These are phyloP conservation scores for Triops longicaudatus DNA, from an alignment of 1,140 invertebrate genomes.

Conservation along the genomic window DNA sequence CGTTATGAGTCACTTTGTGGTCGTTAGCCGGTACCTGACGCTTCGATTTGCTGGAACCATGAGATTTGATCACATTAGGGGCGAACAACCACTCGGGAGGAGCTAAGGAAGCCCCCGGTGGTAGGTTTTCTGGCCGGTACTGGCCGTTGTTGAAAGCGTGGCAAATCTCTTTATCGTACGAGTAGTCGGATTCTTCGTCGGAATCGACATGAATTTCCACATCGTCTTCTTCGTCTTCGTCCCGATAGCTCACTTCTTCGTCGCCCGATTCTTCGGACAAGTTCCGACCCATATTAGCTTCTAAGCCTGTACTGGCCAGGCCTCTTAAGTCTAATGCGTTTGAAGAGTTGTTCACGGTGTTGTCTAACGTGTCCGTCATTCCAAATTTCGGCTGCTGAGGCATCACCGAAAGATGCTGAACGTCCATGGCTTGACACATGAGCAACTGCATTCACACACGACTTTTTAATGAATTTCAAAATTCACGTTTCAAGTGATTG, in stretches of 20 bases:
- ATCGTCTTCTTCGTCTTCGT: conserved; percentile 24
- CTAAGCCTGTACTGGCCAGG: background rate
- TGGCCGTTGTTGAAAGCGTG: conserved; percentile 3
- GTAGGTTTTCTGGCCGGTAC: background rate
- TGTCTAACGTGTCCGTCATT: background rate
- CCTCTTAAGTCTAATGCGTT: conserved; percentile 7
- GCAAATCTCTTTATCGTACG: background rate
- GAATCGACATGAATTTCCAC: conserved; percentile 36
- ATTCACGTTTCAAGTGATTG: too few species aligned
- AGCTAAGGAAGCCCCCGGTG: background rate
- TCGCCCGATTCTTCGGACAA: background rate
- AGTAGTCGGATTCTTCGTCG: conserved; percentile 31
- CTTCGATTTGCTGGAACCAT: background rate
- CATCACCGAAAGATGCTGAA: conserved; percentile 1
- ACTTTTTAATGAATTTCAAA: too few species aligned
- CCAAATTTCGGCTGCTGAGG: background rate
- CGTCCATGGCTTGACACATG: conserved; percentile 1
- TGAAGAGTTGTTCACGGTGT: background rate
- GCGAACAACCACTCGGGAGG: conserved; percentile 20
- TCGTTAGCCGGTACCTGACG: background rate
- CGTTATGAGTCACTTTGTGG: background rate
- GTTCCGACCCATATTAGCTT: background rate
- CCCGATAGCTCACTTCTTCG: conserved; percentile 24
- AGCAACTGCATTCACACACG: conserved; percentile 1
- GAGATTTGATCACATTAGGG: background rate